A percentile compares a stretch with the other conserved stretches of the same genome.
phyloP scores from a whole-genome alignment of 2,113 vertebrate species.

The Clinocottus analis region DNA sequence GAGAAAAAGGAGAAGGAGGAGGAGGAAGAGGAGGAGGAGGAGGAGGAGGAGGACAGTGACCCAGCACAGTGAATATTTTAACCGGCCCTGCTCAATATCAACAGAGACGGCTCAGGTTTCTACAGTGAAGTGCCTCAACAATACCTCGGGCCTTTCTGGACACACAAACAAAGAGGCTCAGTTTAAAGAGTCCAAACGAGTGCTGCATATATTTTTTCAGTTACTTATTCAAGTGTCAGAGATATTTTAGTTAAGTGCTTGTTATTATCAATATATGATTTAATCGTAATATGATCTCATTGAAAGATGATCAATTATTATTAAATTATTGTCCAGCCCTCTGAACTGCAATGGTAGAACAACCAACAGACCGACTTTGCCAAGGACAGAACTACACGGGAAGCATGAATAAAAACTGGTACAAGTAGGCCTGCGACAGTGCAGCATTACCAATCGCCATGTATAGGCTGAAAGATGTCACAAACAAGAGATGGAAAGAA shows the following conservation, averaged over 20 bases:
- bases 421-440: not conserved
- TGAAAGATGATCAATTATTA: not conserved
- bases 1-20: too few relatives aligned
- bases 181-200: conserved; percentile 13
- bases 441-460: not conserved
- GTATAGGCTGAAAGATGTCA: not conserved
- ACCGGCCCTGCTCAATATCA: conserved; percentile 52
- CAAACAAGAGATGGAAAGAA: not conserved
- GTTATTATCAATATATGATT: not conserved
- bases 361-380: not conserved
- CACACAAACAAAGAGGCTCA: conserved; percentile 9
- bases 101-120: conserved; percentile 68
- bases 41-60: too few relatives aligned
- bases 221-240: too few relatives aligned
- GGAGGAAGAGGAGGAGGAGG: too few relatives aligned
- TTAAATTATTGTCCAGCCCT: not conserved
- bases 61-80: conserved; percentile 53
- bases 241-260: not conserved
- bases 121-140: conserved; percentile 42
- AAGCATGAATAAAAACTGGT: not conserved
- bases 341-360: not conserved
- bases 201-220: too few relatives aligned
- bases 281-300: not conserved
- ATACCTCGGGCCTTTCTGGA: conserved; percentile 32
- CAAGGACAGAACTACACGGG: not conserved